A percentile compares a stretch with the other conserved stretches of the same genome.
These are phyloP conservation scores for Neopelma chrysocephalum DNA, from an alignment of 2,797 vertebrate species.

Conservation along the genomic window DNA sequence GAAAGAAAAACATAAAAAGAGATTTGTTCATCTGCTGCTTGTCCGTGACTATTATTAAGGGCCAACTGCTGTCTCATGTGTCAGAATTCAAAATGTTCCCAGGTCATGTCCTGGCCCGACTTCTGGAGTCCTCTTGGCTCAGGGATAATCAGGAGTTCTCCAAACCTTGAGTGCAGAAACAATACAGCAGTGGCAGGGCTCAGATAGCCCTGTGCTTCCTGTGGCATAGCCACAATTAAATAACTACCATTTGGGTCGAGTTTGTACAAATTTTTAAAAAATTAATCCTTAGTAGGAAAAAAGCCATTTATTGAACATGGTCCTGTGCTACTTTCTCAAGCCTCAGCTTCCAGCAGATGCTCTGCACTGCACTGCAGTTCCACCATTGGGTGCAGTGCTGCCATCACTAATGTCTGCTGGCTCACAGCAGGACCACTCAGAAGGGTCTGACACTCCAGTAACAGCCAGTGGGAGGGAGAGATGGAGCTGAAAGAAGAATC, in stretches of 20 bases:
- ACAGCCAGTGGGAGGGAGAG: fast-evolving
- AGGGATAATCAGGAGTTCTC: neutral
- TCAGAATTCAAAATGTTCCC: neutral
- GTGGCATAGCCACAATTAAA: neutral
- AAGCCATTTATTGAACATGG: neutral
- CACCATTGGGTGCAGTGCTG: neutral
- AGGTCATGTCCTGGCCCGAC: neutral
- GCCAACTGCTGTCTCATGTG: neutral
- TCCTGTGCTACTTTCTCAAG: neutral
- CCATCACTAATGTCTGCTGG: neutral
- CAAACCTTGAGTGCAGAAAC: neutral
- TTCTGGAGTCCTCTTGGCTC: neutral
- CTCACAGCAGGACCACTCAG: fast-evolving
- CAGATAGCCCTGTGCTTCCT: neutral
- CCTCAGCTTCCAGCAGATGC: neutral
- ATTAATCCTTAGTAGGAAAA: neutral
- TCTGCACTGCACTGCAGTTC: neutral
- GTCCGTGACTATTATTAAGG: neutral
- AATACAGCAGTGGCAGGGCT: neutral
- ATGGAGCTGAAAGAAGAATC: neutral
- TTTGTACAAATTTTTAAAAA: neutral
- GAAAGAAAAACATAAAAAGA: neutral
- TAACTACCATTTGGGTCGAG: neutral
- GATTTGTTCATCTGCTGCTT: neutral
- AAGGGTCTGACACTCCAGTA: neutral